Percentiles rank a stretch among this genome's conserved stretches.
Evolutionary conservation across 2,888 invertebrate species (phyloP).

Genomic region (Tridacna crocea): DNA sequence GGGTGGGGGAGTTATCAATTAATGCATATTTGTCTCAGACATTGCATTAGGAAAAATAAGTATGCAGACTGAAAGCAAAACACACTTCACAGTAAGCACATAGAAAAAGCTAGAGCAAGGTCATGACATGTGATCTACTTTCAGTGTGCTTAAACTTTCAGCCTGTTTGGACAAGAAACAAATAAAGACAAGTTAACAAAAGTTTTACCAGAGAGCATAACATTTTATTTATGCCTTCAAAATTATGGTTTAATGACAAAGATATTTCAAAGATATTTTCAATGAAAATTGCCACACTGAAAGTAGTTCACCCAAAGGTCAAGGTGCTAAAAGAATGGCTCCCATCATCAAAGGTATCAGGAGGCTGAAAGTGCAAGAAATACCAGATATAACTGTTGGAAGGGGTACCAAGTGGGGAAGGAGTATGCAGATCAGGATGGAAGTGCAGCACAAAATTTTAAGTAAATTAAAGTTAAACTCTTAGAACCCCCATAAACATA

Average conservation of each 20-base stretch:
- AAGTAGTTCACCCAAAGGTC: slow-evolving; percentile 27
- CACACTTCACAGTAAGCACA: slow-evolving; percentile 40
- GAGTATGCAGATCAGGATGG: too few species aligned
- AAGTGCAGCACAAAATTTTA: too few species aligned
- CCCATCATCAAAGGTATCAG: slow-evolving; percentile 47
- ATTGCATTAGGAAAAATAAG: background rate
- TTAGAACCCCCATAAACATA: too few species aligned
- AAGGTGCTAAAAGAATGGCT: background rate
- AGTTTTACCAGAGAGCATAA: background rate
- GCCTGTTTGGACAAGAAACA: slow-evolving; percentile 32
- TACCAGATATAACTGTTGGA: background rate
- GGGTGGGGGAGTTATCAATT: too few species aligned
- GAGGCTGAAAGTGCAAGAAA: slow-evolving; percentile 32
- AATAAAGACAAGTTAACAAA: slow-evolving; percentile 22
- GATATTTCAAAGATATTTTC: background rate
- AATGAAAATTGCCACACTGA: slow-evolving; percentile 39
- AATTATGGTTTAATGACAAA: background rate
- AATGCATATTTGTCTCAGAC: too few species aligned
- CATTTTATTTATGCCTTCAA: slow-evolving; percentile 1
- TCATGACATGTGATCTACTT: slow-evolving; percentile 28
- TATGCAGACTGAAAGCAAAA: slow-evolving; percentile 58
- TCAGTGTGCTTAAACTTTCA: slow-evolving; percentile 57
- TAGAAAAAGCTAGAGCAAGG: slow-evolving; percentile 7
- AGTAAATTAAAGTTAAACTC: too few species aligned
- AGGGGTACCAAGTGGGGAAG: background rate